A percentile compares a stretch with the other conserved stretches of the same genome.
phyloP scores from a whole-genome alignment of 2,888 invertebrate genomes.

The Abscondita cerata region DNA sequence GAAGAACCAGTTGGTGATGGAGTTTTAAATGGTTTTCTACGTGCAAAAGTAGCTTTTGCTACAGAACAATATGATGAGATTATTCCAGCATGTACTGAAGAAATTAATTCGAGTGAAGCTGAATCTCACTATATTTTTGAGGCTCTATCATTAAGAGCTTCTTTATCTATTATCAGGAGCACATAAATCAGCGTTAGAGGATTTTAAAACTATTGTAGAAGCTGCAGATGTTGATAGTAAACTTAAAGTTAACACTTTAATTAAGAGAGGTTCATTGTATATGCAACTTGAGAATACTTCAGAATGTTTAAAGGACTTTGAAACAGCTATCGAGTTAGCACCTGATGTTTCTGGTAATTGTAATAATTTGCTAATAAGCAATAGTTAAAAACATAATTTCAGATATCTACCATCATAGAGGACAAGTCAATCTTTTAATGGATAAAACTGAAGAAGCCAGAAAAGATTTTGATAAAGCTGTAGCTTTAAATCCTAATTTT shows the following conservation, averaged over 20 bases:
- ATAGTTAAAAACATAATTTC: constrained; percentile 20
- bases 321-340: constrained; percentile 76
- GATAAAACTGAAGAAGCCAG: constrained; percentile 84
- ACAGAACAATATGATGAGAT: constrained; percentile 78
- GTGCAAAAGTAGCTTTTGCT: constrained; percentile 74
- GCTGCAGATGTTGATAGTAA: constrained; percentile 67
- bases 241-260: constrained; percentile 82
- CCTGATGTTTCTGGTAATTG: constrained; percentile 64
- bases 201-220: constrained; percentile 74
- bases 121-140: constrained; percentile 71
- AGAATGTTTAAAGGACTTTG: constrained; percentile 81
- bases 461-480: constrained; percentile 82
- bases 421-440: constrained; percentile 83
- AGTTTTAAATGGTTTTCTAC: constrained; percentile 66
- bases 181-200: constrained; percentile 74
- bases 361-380: constrained; percentile 1
- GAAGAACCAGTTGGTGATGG: constrained; percentile 56
- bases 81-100: constrained; percentile 80
- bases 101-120: constrained; percentile 69
- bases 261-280: constrained; percentile 85
- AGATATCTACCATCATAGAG: constrained; percentile 93
- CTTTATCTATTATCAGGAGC: constrained; percentile 82
- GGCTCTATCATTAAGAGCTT: constrained; percentile 81
- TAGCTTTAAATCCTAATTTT: constrained; percentile 82
- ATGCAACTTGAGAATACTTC: constrained; percentile 80